A percentile compares a stretch with the other conserved stretches of the same genome.
Evolutionary conservation across 2,113 vertebrate species (phyloP).

Genomic region (Syrmaticus mikado): DNA sequence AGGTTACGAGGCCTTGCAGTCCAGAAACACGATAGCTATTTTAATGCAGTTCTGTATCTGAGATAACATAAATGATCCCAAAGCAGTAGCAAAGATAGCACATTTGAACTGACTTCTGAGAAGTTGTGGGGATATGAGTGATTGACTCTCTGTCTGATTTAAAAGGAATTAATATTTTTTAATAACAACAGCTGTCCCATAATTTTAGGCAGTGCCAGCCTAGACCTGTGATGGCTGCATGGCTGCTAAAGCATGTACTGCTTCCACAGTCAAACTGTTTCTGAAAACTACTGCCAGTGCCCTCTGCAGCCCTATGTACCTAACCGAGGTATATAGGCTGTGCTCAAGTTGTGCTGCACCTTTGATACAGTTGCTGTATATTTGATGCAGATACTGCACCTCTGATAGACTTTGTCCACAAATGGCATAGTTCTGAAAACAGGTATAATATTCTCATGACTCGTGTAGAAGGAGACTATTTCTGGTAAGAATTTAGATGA

Average conservation of each 20-base stretch:
- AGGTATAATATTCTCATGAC: background rate
- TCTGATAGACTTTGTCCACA: background rate
- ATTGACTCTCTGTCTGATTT: background rate
- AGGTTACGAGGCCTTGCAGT: background rate
- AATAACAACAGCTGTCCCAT: background rate
- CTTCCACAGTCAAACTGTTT: background rate
- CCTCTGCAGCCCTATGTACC: background rate
- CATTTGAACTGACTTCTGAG: background rate
- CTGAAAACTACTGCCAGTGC: background rate
- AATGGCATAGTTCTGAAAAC: background rate
- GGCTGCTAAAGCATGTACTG: background rate
- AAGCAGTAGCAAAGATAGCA: background rate
- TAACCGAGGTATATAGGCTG: fast-evolving
- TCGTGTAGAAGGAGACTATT: background rate
- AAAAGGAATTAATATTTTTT: background rate
- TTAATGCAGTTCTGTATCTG: background rate
- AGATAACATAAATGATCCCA: background rate
- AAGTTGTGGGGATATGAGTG: background rate
- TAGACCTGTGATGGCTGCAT: background rate
- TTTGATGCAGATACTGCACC: background rate
- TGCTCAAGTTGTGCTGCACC: background rate
- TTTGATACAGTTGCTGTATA: background rate
- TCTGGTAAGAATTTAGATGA: background rate
- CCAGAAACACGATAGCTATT: background rate
- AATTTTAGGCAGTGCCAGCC: background rate